These are phyloP conservation scores for Pangasianodon gigas DNA, from an alignment of 2,113 vertebrate genomes.

Conservation along the genomic window DNA sequence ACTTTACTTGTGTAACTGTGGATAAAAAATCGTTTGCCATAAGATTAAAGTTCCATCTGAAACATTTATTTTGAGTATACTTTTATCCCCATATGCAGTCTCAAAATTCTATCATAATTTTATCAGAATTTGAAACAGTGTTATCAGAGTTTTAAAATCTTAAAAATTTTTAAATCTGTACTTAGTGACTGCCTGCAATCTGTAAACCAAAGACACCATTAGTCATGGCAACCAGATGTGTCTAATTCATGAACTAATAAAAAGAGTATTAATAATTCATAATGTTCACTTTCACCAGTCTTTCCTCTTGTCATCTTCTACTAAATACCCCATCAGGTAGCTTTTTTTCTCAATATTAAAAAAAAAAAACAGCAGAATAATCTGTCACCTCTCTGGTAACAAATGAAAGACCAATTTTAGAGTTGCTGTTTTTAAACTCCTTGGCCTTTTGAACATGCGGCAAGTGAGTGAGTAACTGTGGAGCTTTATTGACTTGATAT, in stretches of 20 bases:
- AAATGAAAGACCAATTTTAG: conserved; percentile 5
- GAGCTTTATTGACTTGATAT: conserved; percentile 26
- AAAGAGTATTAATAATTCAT: neutral
- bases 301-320: neutral
- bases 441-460: neutral
- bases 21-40: too few species aligned
- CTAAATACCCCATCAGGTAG: neutral
- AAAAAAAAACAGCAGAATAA: neutral
- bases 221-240: neutral
- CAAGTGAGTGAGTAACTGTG: neutral
- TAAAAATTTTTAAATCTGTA: neutral
- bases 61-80: neutral
- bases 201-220: neutral
- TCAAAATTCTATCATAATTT: neutral
- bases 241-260: neutral
- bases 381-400: neutral
- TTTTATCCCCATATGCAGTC: neutral
- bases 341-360: neutral
- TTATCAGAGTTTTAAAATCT: neutral
- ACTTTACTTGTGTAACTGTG: too few species aligned
- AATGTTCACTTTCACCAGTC: neutral
- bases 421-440: conserved; percentile 32
- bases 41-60: neutral
- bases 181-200: neutral
- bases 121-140: neutral